Evolutionary conservation across 2,113 vertebrate species (phyloP).

Genomic region (Phyllopteryx taeniolatus): DNA sequence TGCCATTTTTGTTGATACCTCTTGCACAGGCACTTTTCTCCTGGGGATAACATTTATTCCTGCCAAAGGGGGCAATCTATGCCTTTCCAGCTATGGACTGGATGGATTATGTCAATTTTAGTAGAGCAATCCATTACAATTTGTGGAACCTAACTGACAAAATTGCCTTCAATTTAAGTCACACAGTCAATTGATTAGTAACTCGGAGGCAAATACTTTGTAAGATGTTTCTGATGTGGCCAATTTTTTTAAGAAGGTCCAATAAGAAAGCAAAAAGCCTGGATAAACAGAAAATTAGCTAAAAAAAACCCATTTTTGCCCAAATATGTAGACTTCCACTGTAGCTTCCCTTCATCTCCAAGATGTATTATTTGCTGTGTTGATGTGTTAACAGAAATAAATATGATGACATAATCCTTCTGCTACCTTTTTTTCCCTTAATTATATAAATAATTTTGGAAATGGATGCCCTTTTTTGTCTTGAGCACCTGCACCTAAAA

Average conservation of each 20-base stretch:
- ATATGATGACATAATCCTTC: no score
- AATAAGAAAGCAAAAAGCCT: no score
- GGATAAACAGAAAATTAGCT: neutral
- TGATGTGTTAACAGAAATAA: no score
- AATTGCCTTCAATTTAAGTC: neutral
- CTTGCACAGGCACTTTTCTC: neutral
- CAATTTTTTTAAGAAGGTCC: neutral
- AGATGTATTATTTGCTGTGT: no score
- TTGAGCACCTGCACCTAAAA: neutral
- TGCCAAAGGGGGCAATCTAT: neutral
- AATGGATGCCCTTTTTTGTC: no score
- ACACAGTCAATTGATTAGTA: neutral
- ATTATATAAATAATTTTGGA: no score
- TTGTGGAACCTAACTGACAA: neutral
- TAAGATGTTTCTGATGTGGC: neutral
- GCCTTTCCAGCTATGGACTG: neutral
- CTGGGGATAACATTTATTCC: neutral
- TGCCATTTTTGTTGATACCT: neutral
- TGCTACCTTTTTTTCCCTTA: no score
- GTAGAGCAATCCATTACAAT: neutral
- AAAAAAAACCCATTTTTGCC: no score
- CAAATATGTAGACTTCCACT: no score
- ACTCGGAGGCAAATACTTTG: neutral
- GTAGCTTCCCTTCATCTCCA: no score
- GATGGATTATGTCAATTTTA: neutral